These are phyloP conservation scores for Lutraria rhynchaena DNA, from an alignment of 1,140 invertebrate genomes.

Conservation along the genomic window DNA sequence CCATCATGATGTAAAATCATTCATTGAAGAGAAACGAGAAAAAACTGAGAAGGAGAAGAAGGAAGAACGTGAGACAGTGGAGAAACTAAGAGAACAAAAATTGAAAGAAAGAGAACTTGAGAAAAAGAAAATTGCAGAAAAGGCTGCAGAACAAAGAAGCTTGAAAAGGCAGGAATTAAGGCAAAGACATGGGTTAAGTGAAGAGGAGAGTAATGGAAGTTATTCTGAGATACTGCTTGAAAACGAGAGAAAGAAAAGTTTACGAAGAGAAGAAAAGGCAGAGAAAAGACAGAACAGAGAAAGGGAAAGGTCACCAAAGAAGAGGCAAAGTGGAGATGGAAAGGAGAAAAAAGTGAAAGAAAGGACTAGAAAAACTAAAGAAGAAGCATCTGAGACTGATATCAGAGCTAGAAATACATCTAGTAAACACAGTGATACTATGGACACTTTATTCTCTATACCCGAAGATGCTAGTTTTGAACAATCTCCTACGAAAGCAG, in stretches of 20 bases:
- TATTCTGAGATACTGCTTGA: slow-evolving; percentile 60
- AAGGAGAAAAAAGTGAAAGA: slow-evolving; percentile 20
- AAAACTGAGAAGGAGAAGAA: slow-evolving; percentile 85
- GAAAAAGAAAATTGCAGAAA: slow-evolving; percentile 47
- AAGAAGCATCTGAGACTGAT: slow-evolving; percentile 17
- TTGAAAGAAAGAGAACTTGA: slow-evolving; percentile 55
- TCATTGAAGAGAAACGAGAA: slow-evolving; percentile 40
- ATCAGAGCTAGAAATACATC: slow-evolving; percentile 35
- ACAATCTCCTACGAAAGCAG: slow-evolving; percentile 59
- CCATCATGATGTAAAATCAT: slow-evolving; percentile 92
- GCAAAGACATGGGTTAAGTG: slow-evolving; percentile 59
- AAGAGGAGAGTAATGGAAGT: slow-evolving; percentile 71
- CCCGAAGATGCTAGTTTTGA: slow-evolving; percentile 66
- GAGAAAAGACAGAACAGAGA: slow-evolving; percentile 55
- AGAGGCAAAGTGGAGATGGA: slow-evolving; percentile 11
- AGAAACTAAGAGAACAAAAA: slow-evolving; percentile 56
- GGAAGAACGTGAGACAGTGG: slow-evolving; percentile 26
- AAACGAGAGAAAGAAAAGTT: slow-evolving; percentile 60
- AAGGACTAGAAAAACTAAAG: slow-evolving; percentile 39
- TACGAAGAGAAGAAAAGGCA: slow-evolving; percentile 51
- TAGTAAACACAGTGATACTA: slow-evolving; percentile 60
- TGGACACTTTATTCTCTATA: slow-evolving; percentile 64
- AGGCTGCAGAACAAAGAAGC: slow-evolving; percentile 45
- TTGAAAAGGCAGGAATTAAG: slow-evolving; percentile 52
- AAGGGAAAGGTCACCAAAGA: slow-evolving; percentile 32